Evolutionary conservation across 2,888 invertebrate genomes (phyloP).

Genomic region (Orthosia gothica): DNA sequence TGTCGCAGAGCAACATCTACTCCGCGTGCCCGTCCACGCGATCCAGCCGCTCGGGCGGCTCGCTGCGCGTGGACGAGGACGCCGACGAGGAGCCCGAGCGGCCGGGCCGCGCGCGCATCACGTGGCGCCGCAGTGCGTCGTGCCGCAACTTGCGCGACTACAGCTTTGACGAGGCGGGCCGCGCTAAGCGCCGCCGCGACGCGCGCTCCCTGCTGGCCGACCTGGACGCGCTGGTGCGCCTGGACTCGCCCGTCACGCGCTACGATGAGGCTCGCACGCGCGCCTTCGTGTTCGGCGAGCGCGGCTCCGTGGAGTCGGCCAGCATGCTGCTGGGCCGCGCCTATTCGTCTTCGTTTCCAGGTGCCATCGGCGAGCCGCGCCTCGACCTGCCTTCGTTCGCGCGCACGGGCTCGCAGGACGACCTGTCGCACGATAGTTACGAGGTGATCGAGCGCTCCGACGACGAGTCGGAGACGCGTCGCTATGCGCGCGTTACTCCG

Average conservation of each 20-base stretch:
- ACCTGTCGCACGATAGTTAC: constrained; percentile 97
- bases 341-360: constrained; percentile 97
- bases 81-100: constrained; percentile 65
- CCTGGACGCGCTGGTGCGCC: constrained; percentile 81
- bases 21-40: constrained; percentile 87
- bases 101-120: constrained; percentile 81
- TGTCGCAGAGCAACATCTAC: constrained; percentile 91
- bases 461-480: constrained; percentile 90
- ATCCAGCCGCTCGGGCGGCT: constrained; percentile 85
- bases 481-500: constrained; percentile 78
- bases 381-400: constrained; percentile 93
- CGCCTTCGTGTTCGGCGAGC: constrained; percentile 83
- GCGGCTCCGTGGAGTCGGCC: constrained; percentile 93
- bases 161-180: constrained; percentile 94
- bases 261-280: constrained; percentile 78
- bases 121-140: constrained; percentile 95
- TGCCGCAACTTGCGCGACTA: constrained; percentile 96
- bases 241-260: constrained; percentile 81
- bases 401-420: constrained; percentile 95
- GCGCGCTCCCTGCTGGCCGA: constrained; percentile 79
- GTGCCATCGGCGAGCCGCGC: constrained; percentile 94
- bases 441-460: constrained; percentile 95
- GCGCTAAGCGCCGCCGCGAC: constrained; percentile 92
- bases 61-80: constrained; percentile 80
- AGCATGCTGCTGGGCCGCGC: constrained; percentile 94